phyloP scores from a whole-genome alignment of 1,140 invertebrate species.

The Drosophila sturtevanti region DNA sequence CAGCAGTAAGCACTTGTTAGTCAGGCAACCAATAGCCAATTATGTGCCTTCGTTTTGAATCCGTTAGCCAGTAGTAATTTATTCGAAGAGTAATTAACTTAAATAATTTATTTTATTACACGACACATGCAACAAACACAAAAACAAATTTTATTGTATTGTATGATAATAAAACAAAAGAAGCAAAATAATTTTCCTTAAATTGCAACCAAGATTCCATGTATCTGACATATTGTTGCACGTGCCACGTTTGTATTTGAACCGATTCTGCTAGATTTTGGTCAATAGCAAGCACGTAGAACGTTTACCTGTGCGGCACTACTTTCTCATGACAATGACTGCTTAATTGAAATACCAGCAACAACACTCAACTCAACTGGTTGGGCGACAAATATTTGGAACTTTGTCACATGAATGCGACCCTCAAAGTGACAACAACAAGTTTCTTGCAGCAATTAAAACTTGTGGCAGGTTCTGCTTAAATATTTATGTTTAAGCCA shows the following conservation, averaged over 20 bases:
- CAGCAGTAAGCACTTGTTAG: slow-evolving; percentile 22
- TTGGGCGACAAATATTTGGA: slow-evolving; percentile 49
- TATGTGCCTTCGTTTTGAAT: slow-evolving; percentile 73
- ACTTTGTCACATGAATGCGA: slow-evolving; percentile 37
- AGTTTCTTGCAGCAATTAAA: slow-evolving; percentile 63
- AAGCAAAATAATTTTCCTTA: slow-evolving; percentile 35
- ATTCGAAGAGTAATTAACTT: slow-evolving; percentile 72
- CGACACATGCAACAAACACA: slow-evolving; percentile 6
- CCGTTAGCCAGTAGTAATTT: slow-evolving; percentile 67
- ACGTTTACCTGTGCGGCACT: slow-evolving; percentile 35
- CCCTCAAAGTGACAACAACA: slow-evolving; percentile 33
- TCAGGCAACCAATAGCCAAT: slow-evolving; percentile 28
- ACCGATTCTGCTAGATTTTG: neutral
- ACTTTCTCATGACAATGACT: slow-evolving; percentile 58
- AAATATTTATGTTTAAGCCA: neutral
- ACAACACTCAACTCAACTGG: slow-evolving; percentile 22
- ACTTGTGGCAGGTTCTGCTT: slow-evolving; percentile 53
- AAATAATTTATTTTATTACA: slow-evolving; percentile 67
- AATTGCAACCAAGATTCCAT: neutral
- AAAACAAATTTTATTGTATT: slow-evolving; percentile 45
- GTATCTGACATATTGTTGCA: slow-evolving; percentile 24
- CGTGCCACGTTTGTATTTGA: slow-evolving; percentile 9
- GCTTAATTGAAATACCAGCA: slow-evolving; percentile 46
- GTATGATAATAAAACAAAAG: slow-evolving; percentile 63
- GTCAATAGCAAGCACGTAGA: neutral